Percentiles rank a stretch among this genome's conserved stretches.
These are phyloP conservation scores for Gasterosteus nipponicus DNA, from an alignment of 2,113 vertebrate genomes.

Conservation along the genomic window DNA sequence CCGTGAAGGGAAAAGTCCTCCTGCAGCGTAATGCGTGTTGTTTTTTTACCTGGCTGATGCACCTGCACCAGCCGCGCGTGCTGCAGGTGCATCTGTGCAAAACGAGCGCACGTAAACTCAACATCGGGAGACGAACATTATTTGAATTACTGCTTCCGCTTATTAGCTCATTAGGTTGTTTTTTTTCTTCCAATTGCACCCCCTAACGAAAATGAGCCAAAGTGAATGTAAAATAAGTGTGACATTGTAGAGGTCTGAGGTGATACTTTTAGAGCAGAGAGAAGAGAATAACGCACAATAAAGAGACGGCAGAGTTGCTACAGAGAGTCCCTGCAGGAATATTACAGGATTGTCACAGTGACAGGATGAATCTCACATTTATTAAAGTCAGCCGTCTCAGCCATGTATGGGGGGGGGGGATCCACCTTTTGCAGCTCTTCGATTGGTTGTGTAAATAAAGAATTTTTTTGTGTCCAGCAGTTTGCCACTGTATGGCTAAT, in stretches of 20 bases:
- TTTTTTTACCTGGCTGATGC: not conserved
- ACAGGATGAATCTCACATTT: conserved; percentile 60
- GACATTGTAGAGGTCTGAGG: not conserved
- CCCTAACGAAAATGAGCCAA: not conserved
- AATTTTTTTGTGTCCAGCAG: conserved; percentile 75
- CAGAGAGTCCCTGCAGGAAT: conserved; percentile 30
- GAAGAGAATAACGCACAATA: conserved; percentile 34
- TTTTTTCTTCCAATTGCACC: conserved; percentile 8
- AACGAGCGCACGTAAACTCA: not conserved
- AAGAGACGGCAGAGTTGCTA: conserved; percentile 41
- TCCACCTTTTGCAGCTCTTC: conserved; percentile 88
- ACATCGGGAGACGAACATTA: not conserved
- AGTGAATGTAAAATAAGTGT: not conserved
- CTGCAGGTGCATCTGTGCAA: conserved; percentile 1
- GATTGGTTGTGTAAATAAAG: conserved; percentile 96
- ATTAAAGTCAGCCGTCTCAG: conserved; percentile 59
- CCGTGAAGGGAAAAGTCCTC: not conserved
- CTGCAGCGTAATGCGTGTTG: not conserved
- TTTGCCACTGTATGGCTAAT: conserved; percentile 96
- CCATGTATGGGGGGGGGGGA: conserved; percentile 29
- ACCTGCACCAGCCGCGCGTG: conserved; percentile 18
- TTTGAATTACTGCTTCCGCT: conserved; percentile 7
- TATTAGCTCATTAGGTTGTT: conserved; percentile 3
- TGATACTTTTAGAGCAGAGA: conserved; percentile 13
- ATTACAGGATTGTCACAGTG: conserved; percentile 27